Evolutionary conservation across 2,888 invertebrate genomes (phyloP), one percentile per base, ranked within the genome.

Genomic region (Drosophila trichaetosa): DNA sequence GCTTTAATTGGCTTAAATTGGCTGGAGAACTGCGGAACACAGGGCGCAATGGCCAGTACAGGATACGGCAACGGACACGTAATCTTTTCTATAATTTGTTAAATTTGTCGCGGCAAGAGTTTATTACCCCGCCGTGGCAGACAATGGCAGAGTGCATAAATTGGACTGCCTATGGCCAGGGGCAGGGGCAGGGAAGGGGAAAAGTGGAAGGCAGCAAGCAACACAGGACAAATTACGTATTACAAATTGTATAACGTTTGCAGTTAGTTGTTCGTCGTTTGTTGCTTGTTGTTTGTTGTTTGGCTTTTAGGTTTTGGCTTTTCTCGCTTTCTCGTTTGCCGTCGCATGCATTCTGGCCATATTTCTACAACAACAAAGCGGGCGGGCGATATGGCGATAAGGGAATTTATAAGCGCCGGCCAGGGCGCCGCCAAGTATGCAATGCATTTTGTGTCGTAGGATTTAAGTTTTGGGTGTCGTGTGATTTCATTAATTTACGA

Each of bases 21-120:
- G 57, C 40, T 52, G 46, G 46, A 18, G 18, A 29, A 54, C 21
- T 21, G 16, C 8, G 4, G 16, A 48, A 16, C 65, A 13, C 31
- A n/a, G 38, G 33, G 24, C n/a, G 51, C 54, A 53, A 51, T 75
- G 69, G 57, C 73, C 68, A 68, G 62, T n/a, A 24, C 67, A 59
- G 69, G 71, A 69, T 72, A 74, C 61, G 57, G 42, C 21, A 38
- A 57, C 31, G 74, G 65, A 73, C 88, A 87, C 90, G 88, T 87
- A 90, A 85, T 85, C 88, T 85, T 90, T 85, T 79, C 86, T 82
- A 86, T 85, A 89, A 86, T 86, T 86, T 87, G 85, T 89, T 86
- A 88, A 86, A 86, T 86, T 83, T 89, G 90, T 86, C 90, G 89
- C 88, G 88, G 76, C 83, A 80, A 86, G 90, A 87, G 87, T 87